These are phyloP conservation scores for Spea hammondii DNA, from an alignment of 2,797 vertebrate genomes.

Conservation along the genomic window DNA sequence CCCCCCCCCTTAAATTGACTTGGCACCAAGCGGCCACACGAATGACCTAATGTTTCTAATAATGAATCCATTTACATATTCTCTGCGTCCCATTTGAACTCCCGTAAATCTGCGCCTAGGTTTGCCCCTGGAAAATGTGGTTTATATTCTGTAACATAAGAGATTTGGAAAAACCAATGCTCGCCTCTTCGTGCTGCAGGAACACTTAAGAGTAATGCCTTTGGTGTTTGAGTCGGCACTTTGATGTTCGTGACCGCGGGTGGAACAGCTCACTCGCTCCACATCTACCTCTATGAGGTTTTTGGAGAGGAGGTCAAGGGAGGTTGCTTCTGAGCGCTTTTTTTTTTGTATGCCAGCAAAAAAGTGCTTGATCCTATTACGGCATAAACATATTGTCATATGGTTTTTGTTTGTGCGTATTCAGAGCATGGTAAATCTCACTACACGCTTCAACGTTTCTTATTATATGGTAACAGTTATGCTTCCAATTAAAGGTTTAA, in stretches of 20 bases:
- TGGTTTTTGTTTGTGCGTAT: slow-evolving; percentile 63
- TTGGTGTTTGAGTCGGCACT: slow-evolving; percentile 57
- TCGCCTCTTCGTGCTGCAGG: slow-evolving; percentile 48
- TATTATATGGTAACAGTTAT: slow-evolving; percentile 52
- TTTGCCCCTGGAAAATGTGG: slow-evolving; percentile 31
- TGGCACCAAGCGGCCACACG: slow-evolving; percentile 7
- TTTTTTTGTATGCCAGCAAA: slow-evolving; percentile 55
- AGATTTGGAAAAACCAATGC: slow-evolving; percentile 20
- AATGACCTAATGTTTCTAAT: slow-evolving; percentile 36
- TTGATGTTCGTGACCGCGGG: slow-evolving; percentile 58
- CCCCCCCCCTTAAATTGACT: neutral
- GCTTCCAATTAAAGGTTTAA: neutral
- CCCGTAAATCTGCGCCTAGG: neutral
- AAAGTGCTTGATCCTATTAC: slow-evolving; percentile 63
- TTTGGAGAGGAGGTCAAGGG: neutral
- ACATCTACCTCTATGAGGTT: slow-evolving; percentile 54
- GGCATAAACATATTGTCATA: slow-evolving; percentile 60
- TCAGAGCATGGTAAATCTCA: slow-evolving; percentile 58
- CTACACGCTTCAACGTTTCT: slow-evolving; percentile 56
- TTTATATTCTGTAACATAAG: slow-evolving; percentile 33
- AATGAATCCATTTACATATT: slow-evolving; percentile 21
- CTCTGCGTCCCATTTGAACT: slow-evolving; percentile 8
- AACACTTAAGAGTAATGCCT: slow-evolving; percentile 45
- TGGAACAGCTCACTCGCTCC: slow-evolving; percentile 57
- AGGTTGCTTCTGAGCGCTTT: slow-evolving; percentile 51